Evolutionary conservation across 1,140 invertebrate species (phyloP).

Genomic region (Choristoneura fumiferana): DNA sequence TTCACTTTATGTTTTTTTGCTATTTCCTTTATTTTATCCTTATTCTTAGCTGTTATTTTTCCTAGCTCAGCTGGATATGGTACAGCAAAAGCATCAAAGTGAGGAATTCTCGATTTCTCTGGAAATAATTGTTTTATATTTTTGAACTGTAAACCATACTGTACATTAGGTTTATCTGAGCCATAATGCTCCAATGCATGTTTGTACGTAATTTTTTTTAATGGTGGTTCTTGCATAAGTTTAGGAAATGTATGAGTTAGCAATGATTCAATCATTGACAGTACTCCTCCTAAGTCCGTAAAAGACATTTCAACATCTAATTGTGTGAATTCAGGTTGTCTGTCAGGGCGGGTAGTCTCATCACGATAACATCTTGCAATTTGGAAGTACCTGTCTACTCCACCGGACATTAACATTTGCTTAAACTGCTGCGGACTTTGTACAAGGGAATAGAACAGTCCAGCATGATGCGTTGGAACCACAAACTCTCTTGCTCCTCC

Average conservation of each 20-base stretch:
- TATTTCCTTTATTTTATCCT: conserved; percentile 54
- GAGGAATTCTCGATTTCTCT: conserved; percentile 34
- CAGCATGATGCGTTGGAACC: conserved; percentile 89
- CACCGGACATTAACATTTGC: conserved; percentile 98
- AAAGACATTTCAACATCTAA: conserved; percentile 98
- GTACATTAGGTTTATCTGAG: conserved; percentile 94
- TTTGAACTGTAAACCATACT: conserved; percentile 86
- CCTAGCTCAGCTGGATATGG: conserved; percentile 73
- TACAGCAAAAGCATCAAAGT: conserved; percentile 79
- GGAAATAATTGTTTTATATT: conserved; percentile 50
- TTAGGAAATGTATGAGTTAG: conserved; percentile 85
- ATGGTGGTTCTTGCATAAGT: conserved; percentile 80
- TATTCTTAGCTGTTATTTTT: conserved; percentile 73
- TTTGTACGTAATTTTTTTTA: conserved; percentile 88
- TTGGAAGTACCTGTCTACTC: conserved; percentile 94
- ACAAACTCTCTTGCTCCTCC: conserved; percentile 98
- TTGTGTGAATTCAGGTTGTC: conserved; percentile 99
- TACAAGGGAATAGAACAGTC: conserved; percentile 93
- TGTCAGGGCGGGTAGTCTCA: conserved; percentile 91
- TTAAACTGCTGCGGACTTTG: conserved; percentile 99
- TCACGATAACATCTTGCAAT: conserved; percentile 98
- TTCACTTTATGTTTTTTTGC: conserved; percentile 55
- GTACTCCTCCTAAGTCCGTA: conserved; percentile 85
- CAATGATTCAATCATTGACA: conserved; percentile 90
- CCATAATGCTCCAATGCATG: conserved; percentile 93